Percentiles rank a stretch among this genome's conserved stretches.
phyloP scores from a whole-genome alignment of 2,888 invertebrate species.

The Achlya flavicornis region DNA sequence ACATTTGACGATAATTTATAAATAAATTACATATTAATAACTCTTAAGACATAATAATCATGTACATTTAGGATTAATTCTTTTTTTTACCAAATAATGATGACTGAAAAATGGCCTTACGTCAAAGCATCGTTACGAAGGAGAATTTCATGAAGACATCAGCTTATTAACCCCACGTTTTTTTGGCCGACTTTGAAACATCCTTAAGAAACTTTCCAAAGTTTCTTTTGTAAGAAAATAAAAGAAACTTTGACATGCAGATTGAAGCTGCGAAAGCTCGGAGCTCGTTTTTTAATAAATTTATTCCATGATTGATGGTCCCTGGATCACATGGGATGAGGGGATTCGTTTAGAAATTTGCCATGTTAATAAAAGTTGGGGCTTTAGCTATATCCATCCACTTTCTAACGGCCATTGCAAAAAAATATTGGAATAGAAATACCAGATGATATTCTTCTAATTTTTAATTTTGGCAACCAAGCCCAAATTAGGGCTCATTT shows the following conservation, averaged over 20 bases:
- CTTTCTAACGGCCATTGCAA: background rate
- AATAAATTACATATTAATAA: no score
- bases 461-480: no score
- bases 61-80: no score
- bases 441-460: no score
- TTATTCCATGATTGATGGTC: conserved; percentile 12
- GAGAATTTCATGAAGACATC: conserved; percentile 3
- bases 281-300: conserved; percentile 14
- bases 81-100: no score
- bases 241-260: conserved; percentile 11
- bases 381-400: background rate
- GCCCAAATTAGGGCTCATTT: no score
- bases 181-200: conserved; percentile 7
- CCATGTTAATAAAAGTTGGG: conserved; percentile 2
- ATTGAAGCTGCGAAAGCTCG: background rate
- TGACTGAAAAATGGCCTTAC: no score
- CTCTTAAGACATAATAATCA: no score
- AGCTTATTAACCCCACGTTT: conserved; percentile 13
- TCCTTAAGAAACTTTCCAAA: conserved; percentile 1
- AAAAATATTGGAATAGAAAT: background rate
- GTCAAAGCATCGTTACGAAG: background rate
- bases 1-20: no score
- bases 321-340: conserved; percentile 3
- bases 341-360: conserved; percentile 1
- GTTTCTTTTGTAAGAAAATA: conserved; percentile 13